Conservation (phyloP, 2,888 invertebrate genomes). For the Tillus elongatus region DNA sequence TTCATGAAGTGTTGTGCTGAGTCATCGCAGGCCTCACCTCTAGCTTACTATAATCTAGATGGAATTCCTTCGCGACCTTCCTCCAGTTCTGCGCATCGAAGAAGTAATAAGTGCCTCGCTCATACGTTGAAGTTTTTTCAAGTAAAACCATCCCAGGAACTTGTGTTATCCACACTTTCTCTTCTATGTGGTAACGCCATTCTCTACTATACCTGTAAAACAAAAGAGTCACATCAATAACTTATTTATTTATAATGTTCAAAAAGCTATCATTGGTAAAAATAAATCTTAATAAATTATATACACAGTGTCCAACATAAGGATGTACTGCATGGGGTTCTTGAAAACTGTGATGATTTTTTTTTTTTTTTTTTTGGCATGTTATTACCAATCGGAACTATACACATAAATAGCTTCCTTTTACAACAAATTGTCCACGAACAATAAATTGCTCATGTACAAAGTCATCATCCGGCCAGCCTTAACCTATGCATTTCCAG, state of each 20-base stretch:
- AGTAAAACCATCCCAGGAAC: slow-evolving; percentile 90
- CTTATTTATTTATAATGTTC: not conserved
- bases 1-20: slow-evolving; percentile 38
- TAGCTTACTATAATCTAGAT: slow-evolving; percentile 97
- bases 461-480: no score
- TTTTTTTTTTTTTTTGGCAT: no score
- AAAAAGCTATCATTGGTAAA: not conserved
- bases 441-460: no score
- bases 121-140: slow-evolving; percentile 93
- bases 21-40: slow-evolving; percentile 84
- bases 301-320: no score
- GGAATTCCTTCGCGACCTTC: slow-evolving; percentile 97
- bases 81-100: slow-evolving; percentile 99
- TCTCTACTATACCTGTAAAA: slow-evolving; percentile 83
- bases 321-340: no score
- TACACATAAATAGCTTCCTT: no score
- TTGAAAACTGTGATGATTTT: no score
- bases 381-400: no score
- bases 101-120: slow-evolving; percentile 98
- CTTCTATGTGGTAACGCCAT: slow-evolving; percentile 99
- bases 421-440: no score
- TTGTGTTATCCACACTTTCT: slow-evolving; percentile 98
- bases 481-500: no score
- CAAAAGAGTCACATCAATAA: slow-evolving; percentile 10
- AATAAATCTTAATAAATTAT: no score